Conservation (phyloP, 2,113 vertebrate species). For the Tetrao urogallus region DNA sequence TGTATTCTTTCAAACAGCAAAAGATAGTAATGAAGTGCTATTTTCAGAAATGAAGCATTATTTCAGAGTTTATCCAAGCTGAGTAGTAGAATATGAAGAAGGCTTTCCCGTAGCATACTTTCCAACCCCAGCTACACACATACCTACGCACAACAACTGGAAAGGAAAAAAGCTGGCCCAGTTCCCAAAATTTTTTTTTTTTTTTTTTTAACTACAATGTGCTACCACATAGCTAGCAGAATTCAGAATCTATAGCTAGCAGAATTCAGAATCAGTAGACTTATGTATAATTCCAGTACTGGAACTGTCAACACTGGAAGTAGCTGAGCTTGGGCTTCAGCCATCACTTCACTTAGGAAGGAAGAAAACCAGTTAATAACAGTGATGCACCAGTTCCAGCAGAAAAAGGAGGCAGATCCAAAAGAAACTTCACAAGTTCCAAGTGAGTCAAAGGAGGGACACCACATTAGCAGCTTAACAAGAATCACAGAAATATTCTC, state of each 20-base stretch:
- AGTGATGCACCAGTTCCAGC: conserved; percentile 77
- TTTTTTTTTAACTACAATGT: background rate
- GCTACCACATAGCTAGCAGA: conserved; percentile 39
- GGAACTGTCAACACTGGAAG: conserved; percentile 74
- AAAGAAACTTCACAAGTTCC: conserved; percentile 79
- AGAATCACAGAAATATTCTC: conserved; percentile 71
- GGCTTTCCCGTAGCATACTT: background rate
- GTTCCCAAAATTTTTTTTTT: background rate
- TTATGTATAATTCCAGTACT: conserved; percentile 52
- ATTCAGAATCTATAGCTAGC: conserved; percentile 42
- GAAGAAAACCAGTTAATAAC: conserved; percentile 78
- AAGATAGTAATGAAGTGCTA: conserved; percentile 10
- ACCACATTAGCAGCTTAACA: conserved; percentile 77
- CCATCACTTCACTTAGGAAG: conserved; percentile 77
- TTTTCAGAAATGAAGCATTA: background rate
- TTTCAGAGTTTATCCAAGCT: background rate
- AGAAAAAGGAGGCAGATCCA: conserved; percentile 74
- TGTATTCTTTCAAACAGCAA: background rate
- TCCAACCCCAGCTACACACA: background rate
- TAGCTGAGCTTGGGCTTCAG: conserved; percentile 68
- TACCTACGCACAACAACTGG: conserved; percentile 14
- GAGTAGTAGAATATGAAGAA: background rate
- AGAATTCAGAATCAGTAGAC: conserved; percentile 31
- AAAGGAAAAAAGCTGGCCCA: background rate
- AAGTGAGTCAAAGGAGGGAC: conserved; percentile 79